Evolutionary conservation across 1,140 invertebrate genomes (phyloP), one percentile per base, ranked within the genome.

Genomic region (Melanaphis sacchari): DNA sequence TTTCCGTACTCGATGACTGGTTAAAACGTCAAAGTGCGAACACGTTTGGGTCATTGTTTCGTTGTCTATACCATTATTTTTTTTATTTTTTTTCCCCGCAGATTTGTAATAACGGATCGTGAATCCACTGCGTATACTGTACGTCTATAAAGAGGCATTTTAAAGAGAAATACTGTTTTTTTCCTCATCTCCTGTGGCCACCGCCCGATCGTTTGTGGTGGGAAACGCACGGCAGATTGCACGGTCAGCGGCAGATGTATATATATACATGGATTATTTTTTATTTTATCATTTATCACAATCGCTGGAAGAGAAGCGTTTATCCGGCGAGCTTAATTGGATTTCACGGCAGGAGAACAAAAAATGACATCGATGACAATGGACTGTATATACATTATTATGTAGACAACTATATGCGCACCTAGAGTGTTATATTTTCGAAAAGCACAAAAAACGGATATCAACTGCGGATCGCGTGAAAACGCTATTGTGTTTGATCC

Each of bases 41-140:
- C 81, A 93, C 81, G 91, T 85, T 54, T 85, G 46, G 91, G 81
- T 92, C 91, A 93, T 93, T 93, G 91, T 93, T 85, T 93, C 36
- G 91, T 85, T n/a, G 52, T 38, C 81, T 92, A 7, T 59, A 54
- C 36, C 52, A 54, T 89, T 89, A 38, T 89, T 54, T 54, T 40
- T 89, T 84, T 91, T 89, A 40, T 54, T 40, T 89, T 84, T 91
- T 84, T 85, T 11, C 3, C 36, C 24, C 36, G 76, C 76, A 38
- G 46, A 84, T 93, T 85, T 31, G 24, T 41, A 85, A 93, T 40
- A 52, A 93, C 66, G 76, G 91, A 36, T 81, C 43, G 76, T 41
- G 46, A 54, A 54, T 85, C 81, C 46, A 85, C 38, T 54, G 36
- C 59, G 59, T 18, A 66, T 6, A 66, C 3, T 59, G 18, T n/a